Evolutionary conservation across 2,888 invertebrate species (phyloP).

Genomic region (Crepidodera aurea): DNA sequence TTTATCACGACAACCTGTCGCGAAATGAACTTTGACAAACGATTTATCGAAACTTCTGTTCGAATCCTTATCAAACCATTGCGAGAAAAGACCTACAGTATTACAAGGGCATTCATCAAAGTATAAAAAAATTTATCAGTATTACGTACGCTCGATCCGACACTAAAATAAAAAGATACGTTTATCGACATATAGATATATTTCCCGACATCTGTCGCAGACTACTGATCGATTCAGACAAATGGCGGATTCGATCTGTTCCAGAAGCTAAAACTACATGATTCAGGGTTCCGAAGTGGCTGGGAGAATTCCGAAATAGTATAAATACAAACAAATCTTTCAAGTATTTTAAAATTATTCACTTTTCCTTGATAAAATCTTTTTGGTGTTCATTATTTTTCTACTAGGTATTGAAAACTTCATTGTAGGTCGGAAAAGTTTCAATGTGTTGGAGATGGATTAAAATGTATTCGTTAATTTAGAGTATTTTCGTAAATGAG

Average conservation of each 20-base stretch:
- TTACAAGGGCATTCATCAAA: constrained; percentile 31
- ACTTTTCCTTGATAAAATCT: too few species aligned
- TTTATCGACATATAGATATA: constrained; percentile 24
- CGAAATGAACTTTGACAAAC: constrained; percentile 24
- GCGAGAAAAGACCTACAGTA: constrained; percentile 21
- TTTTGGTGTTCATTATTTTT: too few species aligned
- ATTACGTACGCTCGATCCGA: constrained; percentile 30
- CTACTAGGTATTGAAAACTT: too few species aligned
- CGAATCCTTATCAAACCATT: constrained; percentile 25
- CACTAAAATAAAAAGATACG: constrained; percentile 30
- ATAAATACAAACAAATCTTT: too few species aligned
- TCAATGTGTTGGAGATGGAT: too few species aligned
- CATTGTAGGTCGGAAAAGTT: too few species aligned
- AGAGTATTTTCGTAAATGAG: too few species aligned
- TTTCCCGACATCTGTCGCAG: constrained; percentile 29
- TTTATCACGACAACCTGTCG: constrained; percentile 7
- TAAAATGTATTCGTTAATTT: too few species aligned
- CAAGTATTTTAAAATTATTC: too few species aligned
- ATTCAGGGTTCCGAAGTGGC: too few species aligned
- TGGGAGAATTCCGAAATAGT: too few species aligned
- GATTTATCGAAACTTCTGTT: constrained; percentile 25
- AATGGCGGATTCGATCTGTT: constrained; percentile 7
- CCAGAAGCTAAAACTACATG: too few species aligned
- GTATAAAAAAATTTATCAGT: constrained; percentile 35
- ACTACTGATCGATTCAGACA: constrained; percentile 25